These are phyloP conservation scores for Zosterops lateralis DNA, from an alignment of 2,113 vertebrate species.

Conservation along the genomic window DNA sequence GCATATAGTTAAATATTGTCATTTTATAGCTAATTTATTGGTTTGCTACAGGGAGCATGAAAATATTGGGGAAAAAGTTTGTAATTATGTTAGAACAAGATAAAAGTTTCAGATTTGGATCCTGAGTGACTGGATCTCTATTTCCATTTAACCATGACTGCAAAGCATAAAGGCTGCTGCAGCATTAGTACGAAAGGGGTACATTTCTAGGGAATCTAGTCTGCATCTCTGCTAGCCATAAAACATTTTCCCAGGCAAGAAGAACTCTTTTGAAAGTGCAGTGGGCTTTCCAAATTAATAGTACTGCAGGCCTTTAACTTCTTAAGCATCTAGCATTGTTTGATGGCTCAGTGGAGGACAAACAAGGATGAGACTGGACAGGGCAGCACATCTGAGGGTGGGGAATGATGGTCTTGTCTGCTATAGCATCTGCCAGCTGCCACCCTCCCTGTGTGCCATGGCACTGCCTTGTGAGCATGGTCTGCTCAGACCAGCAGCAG, in stretches of 20 bases:
- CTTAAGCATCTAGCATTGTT: background rate
- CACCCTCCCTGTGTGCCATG: background rate
- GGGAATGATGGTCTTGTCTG: rapidly evolving
- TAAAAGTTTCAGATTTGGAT: background rate
- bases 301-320: background rate
- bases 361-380: background rate
- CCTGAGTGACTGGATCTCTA: background rate
- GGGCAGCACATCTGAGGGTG: background rate
- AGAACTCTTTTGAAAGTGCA: background rate
- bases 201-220: background rate
- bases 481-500: rapidly evolving
- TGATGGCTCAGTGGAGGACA: background rate
- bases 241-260: background rate
- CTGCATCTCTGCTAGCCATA: background rate
- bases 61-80: background rate
- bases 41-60: background rate
- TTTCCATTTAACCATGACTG: background rate
- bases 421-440: background rate
- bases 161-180: background rate
- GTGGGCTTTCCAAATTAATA: background rate
- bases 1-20: background rate
- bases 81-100: background rate
- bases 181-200: background rate
- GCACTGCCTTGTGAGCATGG: background rate
- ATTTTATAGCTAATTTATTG: background rate